These are phyloP conservation scores for Loriculus beryllinus DNA, from an alignment of 2,797 vertebrate species.

Conservation along the genomic window DNA sequence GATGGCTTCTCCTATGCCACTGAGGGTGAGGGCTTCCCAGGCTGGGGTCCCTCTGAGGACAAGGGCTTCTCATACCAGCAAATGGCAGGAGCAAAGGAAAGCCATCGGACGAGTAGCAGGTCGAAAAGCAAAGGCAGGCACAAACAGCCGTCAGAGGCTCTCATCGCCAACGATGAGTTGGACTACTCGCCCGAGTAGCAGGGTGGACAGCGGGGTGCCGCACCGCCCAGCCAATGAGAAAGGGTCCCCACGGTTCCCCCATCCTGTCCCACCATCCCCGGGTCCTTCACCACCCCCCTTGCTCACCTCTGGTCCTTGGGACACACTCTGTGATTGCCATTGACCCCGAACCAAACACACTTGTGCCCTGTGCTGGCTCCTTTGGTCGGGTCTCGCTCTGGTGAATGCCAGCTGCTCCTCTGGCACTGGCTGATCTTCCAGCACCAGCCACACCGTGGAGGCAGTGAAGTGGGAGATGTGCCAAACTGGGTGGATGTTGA, in stretches of 20 bases:
- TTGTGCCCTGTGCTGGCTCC: not conserved
- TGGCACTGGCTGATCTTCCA: not conserved
- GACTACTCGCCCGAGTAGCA: conserved; percentile 87
- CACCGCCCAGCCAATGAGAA: conserved; percentile 29
- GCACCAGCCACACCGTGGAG: not conserved
- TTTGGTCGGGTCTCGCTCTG: not conserved
- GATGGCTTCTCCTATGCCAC: conserved; percentile 74
- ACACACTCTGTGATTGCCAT: not conserved
- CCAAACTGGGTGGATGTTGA: not conserved
- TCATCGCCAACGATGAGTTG: conserved; percentile 91
- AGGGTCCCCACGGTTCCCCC: conserved; percentile 43
- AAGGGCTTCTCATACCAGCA: conserved; percentile 81
- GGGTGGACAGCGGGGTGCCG: not conserved
- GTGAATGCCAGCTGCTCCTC: not conserved
- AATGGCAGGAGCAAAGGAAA: conserved; percentile 76
- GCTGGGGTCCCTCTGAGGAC: conserved; percentile 83
- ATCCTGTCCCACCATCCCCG: conserved; percentile 31
- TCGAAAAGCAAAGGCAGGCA: conserved; percentile 87
- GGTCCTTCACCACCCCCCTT: conserved; percentile 12
- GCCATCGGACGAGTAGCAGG: conserved; percentile 76
- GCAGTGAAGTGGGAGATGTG: not conserved
- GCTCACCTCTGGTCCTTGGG: conserved; percentile 53
- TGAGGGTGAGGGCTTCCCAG: conserved; percentile 81
- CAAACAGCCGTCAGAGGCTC: conserved; percentile 79
- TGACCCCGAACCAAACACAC: not conserved